A percentile compares a stretch with the other conserved stretches of the same genome.
Conservation (phyloP, 1,140 invertebrate species). For the Zaprionus capensis region DNA sequence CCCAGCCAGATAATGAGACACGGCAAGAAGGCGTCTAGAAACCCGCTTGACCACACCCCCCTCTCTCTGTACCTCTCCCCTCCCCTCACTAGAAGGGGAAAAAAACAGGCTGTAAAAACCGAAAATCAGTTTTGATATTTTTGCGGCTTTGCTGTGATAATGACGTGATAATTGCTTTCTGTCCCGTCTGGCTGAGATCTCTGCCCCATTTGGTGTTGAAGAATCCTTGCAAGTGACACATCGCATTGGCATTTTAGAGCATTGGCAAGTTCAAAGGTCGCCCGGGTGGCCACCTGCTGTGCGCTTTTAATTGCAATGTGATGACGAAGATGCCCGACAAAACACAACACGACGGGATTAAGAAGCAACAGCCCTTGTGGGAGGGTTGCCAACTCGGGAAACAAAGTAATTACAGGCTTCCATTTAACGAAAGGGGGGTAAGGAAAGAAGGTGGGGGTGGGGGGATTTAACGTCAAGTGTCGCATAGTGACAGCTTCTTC, state of each 20-base stretch:
- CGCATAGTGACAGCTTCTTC: conserved; percentile 54
- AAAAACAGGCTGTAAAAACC: conserved; percentile 28
- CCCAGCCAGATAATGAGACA: conserved; percentile 18
- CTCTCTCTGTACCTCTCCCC: background rate
- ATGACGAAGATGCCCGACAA: conserved; percentile 50
- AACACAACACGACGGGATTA: conserved; percentile 41
- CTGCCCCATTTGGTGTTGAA: conserved; percentile 50
- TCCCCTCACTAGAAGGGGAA: conserved; percentile 6
- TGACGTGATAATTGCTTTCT: conserved; percentile 80
- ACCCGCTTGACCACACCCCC: conserved; percentile 22
- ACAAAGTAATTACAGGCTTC: conserved; percentile 75
- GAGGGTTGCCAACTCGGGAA: conserved; percentile 42
- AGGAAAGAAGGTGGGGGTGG: background rate
- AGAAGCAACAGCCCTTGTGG: conserved; percentile 51
- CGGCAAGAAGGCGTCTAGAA: background rate
- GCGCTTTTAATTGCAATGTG: conserved; percentile 82
- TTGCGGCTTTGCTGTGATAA: conserved; percentile 68
- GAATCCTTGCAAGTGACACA: conserved; percentile 84
- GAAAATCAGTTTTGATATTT: conserved; percentile 16
- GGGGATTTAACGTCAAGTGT: conserved; percentile 49
- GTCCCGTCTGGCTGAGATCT: conserved; percentile 27
- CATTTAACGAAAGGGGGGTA: conserved; percentile 6
- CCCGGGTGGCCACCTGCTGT: conserved; percentile 68
- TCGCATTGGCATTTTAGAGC: conserved; percentile 61
- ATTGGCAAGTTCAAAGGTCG: conserved; percentile 74